Base-by-base conservation (phyloP, 2,797 vertebrate genomes). In the Eremophila alpestris region DNA sequence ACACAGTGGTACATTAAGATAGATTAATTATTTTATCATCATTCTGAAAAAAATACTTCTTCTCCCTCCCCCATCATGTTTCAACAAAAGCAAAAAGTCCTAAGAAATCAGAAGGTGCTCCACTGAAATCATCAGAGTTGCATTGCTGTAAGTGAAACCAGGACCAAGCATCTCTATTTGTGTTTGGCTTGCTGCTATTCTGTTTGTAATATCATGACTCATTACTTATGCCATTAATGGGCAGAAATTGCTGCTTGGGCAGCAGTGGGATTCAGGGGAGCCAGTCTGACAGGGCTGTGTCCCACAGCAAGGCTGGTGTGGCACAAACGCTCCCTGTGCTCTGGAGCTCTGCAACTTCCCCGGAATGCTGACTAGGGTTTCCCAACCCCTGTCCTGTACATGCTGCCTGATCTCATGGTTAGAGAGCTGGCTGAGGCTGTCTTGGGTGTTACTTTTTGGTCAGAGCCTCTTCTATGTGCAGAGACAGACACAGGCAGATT, bases 1-100 rank as follows among this genome's bases (percentile, higher is more conserved):
- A 32, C 17, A 32, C 6, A 15, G 24, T 27, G 8, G 7, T 48
- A 46, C 23, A 6, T 55, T 29, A 38, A 46, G 16, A 27, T 52
- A 46, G 16, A 27, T 52, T 6, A 73, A 58, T 71, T 51, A 41
- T 65, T 89, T 63, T 12, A 18, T 51, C 26, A 38, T n/a, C 7
- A 32, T 45, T 52, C n/a, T 59, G 14, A 27, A 63, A 80, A 62
- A 71, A 11, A 13, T 1, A 11, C 52, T 22, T n/a, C n/a, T 32
- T 11, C 1, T 1, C 3, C 1, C 1, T 1, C 3, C 1, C 4
- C 5, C 8, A 15, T 65, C 7, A 9, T 29, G 8, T 45, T 60
- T 43, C 29, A 80, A 27, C 19, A 74, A 55, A 87, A 38, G 13
- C 2, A 4, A 30, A n/a, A 65, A 52, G 8, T 67, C 23, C 12